Base-by-base conservation (phyloP, 2,797 vertebrate species). In the Euphonia xanthogaster region DNA sequence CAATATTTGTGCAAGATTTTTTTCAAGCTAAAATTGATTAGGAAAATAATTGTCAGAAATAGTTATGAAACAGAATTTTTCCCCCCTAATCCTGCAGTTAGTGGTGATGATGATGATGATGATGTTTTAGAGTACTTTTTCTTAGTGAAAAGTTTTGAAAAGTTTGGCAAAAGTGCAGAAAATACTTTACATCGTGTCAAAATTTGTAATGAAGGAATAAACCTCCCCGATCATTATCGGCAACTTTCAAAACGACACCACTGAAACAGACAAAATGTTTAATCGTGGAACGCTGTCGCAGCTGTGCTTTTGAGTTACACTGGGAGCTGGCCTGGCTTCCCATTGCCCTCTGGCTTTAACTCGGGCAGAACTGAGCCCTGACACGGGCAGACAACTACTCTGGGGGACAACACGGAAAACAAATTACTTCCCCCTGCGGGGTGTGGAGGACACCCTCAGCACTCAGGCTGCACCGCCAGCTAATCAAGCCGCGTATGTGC, bases 231-330 rank as follows among this genome's bases (percentile, higher is more conserved):
- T 73, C 28, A 39, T 13, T 16, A 28, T 28, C 1, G 5, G 25
- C 24, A 37, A 22, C 84, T 86, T 89, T 60, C 54, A 21, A 31
- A 82, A 40, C 6, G 8, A 6, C 39, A 7, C 16, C 40, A 10
- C 14, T 9, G 33, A 37, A 51, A 61, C 1, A 28, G 15, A 27
- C 30, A 23, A 55, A 67, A 45, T 4, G 31, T 45, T 66, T 63
- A 22, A 2, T 14, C n/a, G 28, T 7, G 4, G 4, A 25, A 40
- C 51, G 55, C 2, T 16, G 72, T 24, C 1, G 1, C 7, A 7
- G 73, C 30, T 31, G 55, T 6, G 39, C 58, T 40, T 60, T 33
- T 35, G 22, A 23, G 45, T 27, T 30, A 8, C 2, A 0, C 22
- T 0, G 4, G 15, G 44, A 84, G 58, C 70, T n/a, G 66, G 12